Conservation (phyloP, 2,113 vertebrate genomes). For the Lepidothrix coronata region DNA sequence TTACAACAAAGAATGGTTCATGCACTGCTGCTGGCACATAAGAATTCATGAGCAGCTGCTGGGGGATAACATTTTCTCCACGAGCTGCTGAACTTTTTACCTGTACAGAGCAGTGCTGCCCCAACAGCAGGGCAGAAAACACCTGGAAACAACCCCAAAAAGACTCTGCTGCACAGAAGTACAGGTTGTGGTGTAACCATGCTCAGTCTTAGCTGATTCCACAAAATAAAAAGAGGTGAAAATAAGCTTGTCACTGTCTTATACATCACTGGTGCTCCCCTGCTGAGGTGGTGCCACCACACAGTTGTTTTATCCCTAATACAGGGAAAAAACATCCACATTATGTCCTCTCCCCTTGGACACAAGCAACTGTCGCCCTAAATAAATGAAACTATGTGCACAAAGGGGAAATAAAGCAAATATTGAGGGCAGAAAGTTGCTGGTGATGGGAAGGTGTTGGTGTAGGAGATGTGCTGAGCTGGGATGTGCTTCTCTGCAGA, state of each 20-base stretch:
- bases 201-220: not conserved
- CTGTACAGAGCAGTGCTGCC: not conserved
- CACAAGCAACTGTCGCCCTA: not conserved
- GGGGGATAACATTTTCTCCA: slow-evolving; percentile 51
- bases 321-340: not conserved
- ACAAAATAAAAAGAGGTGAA: not conserved
- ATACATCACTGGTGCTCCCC: not conserved
- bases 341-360: not conserved
- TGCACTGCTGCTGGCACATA: slow-evolving; percentile 54
- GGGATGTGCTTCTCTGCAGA: not conserved
- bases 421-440: not conserved
- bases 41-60: slow-evolving; percentile 60
- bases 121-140: not conserved
- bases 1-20: slow-evolving; percentile 57
- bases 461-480: not conserved
- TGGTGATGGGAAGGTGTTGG: no score
- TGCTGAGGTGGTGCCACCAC: not conserved
- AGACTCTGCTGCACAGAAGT: rapidly evolving
- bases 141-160: not conserved
- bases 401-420: not conserved
- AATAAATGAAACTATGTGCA: not conserved
- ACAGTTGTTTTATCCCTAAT: no score
- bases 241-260: not conserved
- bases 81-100: slow-evolving; percentile 60
- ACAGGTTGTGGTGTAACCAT: not conserved